phyloP scores from a whole-genome alignment of 2,113 vertebrate species.

The Atrichornis clamosus region DNA sequence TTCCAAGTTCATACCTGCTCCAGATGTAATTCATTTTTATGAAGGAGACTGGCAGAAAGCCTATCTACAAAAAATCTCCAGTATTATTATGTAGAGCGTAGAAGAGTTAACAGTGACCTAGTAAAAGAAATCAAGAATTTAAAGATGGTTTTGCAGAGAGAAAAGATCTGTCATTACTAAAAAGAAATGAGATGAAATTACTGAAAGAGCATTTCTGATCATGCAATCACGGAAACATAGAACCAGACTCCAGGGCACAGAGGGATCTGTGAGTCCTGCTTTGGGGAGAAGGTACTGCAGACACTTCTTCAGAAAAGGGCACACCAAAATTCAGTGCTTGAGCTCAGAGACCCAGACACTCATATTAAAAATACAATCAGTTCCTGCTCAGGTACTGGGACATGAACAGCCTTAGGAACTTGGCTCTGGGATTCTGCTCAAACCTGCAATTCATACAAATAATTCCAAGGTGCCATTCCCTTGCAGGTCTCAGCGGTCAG shows the following conservation, averaged over 20 bases:
- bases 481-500: not conserved
- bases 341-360: not conserved
- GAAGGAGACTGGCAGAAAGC: constrained; percentile 41
- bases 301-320: not conserved
- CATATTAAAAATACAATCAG: not conserved
- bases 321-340: not conserved
- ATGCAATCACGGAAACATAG: not conserved
- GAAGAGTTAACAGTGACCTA: constrained; percentile 42
- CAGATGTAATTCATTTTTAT: constrained; percentile 39
- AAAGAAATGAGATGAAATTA: constrained; percentile 1
- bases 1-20: constrained; percentile 48
- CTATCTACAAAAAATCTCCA: constrained; percentile 39
- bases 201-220: constrained; percentile 6
- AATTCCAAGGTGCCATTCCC: not conserved
- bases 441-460: not conserved
- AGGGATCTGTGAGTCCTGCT: not conserved
- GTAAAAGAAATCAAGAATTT: not conserved
- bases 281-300: not conserved
- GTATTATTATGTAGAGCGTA: not conserved
- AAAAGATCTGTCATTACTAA: constrained; percentile 31
- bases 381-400: not conserved
- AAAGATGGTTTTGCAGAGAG: not conserved
- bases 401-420: not conserved
- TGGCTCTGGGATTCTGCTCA: not conserved
- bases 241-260: not conserved